Conservation (phyloP, 1,140 invertebrate species). For the Gryllus bimaculatus region DNA sequence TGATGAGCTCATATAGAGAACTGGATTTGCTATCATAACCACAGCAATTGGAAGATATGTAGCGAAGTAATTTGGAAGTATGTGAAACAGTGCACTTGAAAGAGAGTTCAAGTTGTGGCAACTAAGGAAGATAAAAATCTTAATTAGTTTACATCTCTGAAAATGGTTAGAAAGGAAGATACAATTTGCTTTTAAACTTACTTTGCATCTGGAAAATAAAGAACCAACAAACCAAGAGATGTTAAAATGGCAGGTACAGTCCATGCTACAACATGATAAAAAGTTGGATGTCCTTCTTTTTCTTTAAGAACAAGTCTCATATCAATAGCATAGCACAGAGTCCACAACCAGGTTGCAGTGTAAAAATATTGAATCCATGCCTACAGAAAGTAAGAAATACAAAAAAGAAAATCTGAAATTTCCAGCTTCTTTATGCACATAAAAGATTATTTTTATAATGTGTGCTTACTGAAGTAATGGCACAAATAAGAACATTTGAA, state of each 20-base stretch:
- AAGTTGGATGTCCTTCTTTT: conserved; percentile 40
- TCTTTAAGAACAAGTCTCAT: conserved; percentile 57
- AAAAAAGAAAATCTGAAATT: background rate
- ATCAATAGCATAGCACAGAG: conserved; percentile 70
- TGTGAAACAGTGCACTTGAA: conserved; percentile 47
- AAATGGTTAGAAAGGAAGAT: background rate
- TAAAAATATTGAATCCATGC: conserved; percentile 80
- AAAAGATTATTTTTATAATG: background rate
- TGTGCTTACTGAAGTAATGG: conserved; percentile 55
- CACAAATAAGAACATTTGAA: conserved; percentile 58
- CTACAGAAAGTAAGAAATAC: conserved; percentile 38
- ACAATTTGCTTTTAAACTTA: conserved; percentile 36
- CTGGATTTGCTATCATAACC: conserved; percentile 67
- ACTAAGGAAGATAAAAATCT: conserved; percentile 39
- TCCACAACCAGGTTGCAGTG: conserved; percentile 75
- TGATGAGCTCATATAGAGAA: conserved; percentile 55
- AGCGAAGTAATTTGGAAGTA: conserved; percentile 67
- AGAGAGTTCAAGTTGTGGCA: conserved; percentile 55
- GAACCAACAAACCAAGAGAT: conserved; percentile 52
- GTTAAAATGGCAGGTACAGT: conserved; percentile 56
- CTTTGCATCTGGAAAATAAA: conserved; percentile 69
- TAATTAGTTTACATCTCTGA: background rate
- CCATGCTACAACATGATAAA: conserved; percentile 63
- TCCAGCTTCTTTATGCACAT: background rate
- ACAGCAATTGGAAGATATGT: conserved; percentile 61